These are phyloP conservation scores for Acleris laterana DNA, from an alignment of 2,888 invertebrate species.

Conservation along the genomic window DNA sequence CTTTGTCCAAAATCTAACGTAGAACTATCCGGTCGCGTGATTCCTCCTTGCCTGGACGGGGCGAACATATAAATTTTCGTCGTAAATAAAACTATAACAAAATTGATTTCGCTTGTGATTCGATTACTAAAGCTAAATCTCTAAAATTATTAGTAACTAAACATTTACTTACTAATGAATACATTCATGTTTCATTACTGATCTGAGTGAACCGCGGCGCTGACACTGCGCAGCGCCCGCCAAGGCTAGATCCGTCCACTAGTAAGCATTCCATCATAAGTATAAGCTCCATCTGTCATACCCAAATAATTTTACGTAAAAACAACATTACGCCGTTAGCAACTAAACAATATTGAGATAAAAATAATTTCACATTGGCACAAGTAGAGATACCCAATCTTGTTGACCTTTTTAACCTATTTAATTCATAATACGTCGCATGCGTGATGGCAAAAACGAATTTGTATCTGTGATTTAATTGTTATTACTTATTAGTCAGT, in stretches of 20 bases:
- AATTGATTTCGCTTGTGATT: slow-evolving; percentile 36
- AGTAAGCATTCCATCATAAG: slow-evolving; percentile 32
- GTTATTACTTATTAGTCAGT: slow-evolving; percentile 12
- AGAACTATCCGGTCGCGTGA: slow-evolving; percentile 40
- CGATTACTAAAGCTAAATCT: slow-evolving; percentile 30
- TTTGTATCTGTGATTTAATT: slow-evolving; percentile 11
- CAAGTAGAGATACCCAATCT: slow-evolving; percentile 30
- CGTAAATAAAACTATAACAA: slow-evolving; percentile 34
- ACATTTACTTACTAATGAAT: slow-evolving; percentile 31
- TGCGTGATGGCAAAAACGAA: not conserved
- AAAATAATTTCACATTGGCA: slow-evolving; percentile 33
- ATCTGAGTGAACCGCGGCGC: not conserved
- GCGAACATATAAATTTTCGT: slow-evolving; percentile 22
- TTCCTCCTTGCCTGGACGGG: slow-evolving; percentile 26
- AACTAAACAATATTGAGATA: slow-evolving; percentile 36
- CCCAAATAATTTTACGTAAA: slow-evolving; percentile 30
- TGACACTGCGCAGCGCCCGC: not conserved
- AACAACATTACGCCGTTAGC: slow-evolving; percentile 34
- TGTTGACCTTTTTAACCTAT: slow-evolving; percentile 33
- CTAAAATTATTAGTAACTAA: slow-evolving; percentile 35
- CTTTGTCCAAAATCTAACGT: slow-evolving; percentile 36
- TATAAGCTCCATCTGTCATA: slow-evolving; percentile 27
- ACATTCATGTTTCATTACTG: slow-evolving; percentile 20
- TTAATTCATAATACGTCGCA: not conserved
- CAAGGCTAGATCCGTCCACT: slow-evolving; percentile 19